Base-by-base conservation (phyloP, 1,140 invertebrate species). In the Hydropsyche tenuis region DNA sequence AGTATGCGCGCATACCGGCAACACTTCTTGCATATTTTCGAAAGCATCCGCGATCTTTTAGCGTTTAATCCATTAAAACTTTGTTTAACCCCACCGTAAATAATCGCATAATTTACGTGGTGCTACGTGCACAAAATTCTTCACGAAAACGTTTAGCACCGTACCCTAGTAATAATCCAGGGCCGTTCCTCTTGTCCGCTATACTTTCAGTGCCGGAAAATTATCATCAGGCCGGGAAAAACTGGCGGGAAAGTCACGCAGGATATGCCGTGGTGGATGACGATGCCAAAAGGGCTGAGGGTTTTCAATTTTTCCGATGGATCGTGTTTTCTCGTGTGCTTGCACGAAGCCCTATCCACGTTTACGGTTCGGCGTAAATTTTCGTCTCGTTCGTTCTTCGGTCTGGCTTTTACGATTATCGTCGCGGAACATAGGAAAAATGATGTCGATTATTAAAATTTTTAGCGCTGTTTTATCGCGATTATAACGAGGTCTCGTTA, bases 101-200 rank as follows among this genome's bases (percentile, higher is more conserved):
- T 60, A 60, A 23, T 60, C 23, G 56, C 23, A 60, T 60, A 60
- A 60, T 60, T 60, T 46, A 65, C 30, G 30, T 43, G 14, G 43
- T 4, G 63, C 43, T 46, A 46, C 63, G 56, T 65, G 63, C 42
- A 43, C 45, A 68, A 68, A 68, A 68, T 68, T 68, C 42, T 48
- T 48, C 65, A 27, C 45, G 65, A 20, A 68, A 68, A 22, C 65
- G 25, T 68, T 68, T 48, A 68, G 65, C 27, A 4, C 18, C 48
- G 48, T 66, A 45, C 30, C 23, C 22, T 42, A 25, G 65, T 27
- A 68, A 68, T 68, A 48, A 48, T 16, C 65, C 23, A 68, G 18
- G 9, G 43, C 45, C 65, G 23, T 68, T 68, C 23, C 45, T 68
- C 65, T 68, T 68, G 22, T 43, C 48, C 45, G 23, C 65, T 22